These are phyloP conservation scores for Nephila pilipes DNA, from an alignment of 1,140 invertebrate species.

Conservation along the genomic window DNA sequence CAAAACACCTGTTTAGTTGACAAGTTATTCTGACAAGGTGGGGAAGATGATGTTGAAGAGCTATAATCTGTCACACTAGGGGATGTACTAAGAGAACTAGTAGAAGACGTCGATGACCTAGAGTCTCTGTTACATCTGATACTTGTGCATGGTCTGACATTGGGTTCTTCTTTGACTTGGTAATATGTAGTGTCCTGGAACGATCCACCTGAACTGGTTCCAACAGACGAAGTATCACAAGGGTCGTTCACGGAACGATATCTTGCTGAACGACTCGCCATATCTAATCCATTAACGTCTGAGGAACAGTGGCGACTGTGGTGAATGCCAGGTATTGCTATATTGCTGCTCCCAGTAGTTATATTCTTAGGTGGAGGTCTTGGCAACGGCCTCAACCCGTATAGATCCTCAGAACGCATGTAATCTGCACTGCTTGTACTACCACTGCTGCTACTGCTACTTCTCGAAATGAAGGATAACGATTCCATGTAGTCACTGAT, in stretches of 20 bases:
- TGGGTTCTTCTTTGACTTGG: neutral
- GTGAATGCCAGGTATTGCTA: neutral
- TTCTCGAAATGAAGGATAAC: constrained; percentile 60
- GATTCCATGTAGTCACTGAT: constrained; percentile 71
- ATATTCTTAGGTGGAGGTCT: constrained; percentile 45
- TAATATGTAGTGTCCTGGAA: constrained; percentile 3
- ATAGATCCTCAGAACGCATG: constrained; percentile 65
- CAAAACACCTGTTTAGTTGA: neutral
- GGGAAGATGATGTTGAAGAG: constrained; percentile 70
- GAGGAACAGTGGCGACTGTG: neutral
- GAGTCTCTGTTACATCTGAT: constrained; percentile 59
- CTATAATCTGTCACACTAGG: constrained; percentile 73
- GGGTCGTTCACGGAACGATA: neutral
- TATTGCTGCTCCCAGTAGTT: neutral
- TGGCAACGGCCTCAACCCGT: constrained; percentile 13
- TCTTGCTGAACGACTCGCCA: neutral
- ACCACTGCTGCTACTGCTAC: constrained; percentile 71
- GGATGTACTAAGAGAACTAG: constrained; percentile 73
- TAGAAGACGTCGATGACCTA: constrained; percentile 52
- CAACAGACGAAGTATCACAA: constrained; percentile 44
- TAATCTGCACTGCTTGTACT: constrained; percentile 67
- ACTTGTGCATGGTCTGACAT: neutral
- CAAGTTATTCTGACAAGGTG: constrained; percentile 44
- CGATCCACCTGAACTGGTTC: constrained; percentile 13
- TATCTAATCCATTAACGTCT: constrained; percentile 23